Conservation (phyloP, 2,113 vertebrate genomes). For the Pseudorasbora parva region DNA sequence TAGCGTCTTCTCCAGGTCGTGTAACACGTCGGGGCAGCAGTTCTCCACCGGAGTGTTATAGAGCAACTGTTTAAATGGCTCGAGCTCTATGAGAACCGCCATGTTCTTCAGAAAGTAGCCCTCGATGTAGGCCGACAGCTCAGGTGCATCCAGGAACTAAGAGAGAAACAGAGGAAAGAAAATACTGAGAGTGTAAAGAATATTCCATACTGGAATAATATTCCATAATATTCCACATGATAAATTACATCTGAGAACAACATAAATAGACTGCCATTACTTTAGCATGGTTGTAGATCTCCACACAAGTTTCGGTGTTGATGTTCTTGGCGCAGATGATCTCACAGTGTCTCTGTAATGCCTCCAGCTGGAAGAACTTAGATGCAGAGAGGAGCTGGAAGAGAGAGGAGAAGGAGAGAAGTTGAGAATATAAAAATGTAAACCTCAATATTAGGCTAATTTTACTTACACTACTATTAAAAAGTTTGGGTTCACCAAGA, state of each 20-base stretch:
- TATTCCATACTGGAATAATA: too few species aligned
- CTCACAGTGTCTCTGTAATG: slow-evolving; percentile 97
- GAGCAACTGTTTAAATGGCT: slow-evolving; percentile 95
- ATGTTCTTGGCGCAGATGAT: slow-evolving; percentile 98
- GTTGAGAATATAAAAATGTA: not conserved
- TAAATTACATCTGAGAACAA: too few species aligned
- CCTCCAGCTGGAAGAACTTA: slow-evolving; percentile 98
- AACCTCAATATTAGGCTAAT: not conserved
- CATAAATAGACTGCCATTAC: slow-evolving; percentile 65
- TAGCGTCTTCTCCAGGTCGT: slow-evolving; percentile 93
- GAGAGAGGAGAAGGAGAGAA: slow-evolving; percentile 45
- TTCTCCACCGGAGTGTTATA: slow-evolving; percentile 88
- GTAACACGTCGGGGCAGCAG: slow-evolving; percentile 84
- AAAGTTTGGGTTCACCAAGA: too few species aligned
- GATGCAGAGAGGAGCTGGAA: slow-evolving; percentile 93
- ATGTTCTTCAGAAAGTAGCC: slow-evolving; percentile 99
- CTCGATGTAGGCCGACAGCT: slow-evolving; percentile 91
- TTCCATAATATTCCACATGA: not conserved
- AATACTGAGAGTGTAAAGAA: not conserved
- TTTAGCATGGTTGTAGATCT: slow-evolving; percentile 98
- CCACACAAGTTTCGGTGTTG: slow-evolving; percentile 94
- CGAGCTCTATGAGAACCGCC: slow-evolving; percentile 94
- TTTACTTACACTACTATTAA: too few species aligned
- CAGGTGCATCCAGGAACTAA: slow-evolving; percentile 91
- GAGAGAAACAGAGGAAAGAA: not conserved